A percentile compares a stretch with the other conserved stretches of the same genome.
Conservation (phyloP, 2,888 invertebrate genomes). For the Caradrina kadenii region DNA sequence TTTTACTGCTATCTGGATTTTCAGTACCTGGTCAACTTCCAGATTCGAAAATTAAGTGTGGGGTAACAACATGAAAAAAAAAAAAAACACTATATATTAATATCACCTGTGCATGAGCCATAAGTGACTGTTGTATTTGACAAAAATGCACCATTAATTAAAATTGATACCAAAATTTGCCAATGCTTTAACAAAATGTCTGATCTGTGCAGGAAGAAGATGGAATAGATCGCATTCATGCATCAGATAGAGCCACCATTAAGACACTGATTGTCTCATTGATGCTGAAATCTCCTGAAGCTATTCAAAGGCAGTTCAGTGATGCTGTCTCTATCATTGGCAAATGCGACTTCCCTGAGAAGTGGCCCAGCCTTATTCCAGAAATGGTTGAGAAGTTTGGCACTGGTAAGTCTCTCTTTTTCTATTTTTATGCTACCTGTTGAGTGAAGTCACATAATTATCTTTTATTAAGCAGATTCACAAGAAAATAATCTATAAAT, state of each 20-base stretch:
- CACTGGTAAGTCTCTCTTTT: conserved; percentile 87
- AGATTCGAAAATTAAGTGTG: no score
- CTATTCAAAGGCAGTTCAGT: conserved; percentile 97
- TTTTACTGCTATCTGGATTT: not conserved
- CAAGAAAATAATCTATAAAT: no score
- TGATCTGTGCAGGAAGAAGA: conserved; percentile 91
- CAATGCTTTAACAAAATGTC: not conserved
- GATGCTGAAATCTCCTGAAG: conserved; percentile 97
- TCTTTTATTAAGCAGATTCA: no score
- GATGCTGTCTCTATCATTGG: conserved; percentile 99
- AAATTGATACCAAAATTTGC: no score
- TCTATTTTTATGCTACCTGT: conserved; percentile 16
- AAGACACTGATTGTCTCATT: conserved; percentile 96
- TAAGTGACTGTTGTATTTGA: no score
- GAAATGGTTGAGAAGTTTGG: conserved; percentile 98
- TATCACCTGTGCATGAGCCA: no score
- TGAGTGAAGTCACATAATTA: no score
- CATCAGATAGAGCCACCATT: conserved; percentile 94
- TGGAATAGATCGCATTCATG: conserved; percentile 94
- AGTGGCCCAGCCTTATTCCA: conserved; percentile 98
- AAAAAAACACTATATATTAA: no score
- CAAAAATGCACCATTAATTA: no score
- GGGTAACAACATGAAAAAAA: no score
- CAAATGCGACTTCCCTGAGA: conserved; percentile 98
- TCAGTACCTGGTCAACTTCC: no score